A percentile compares a stretch with the other conserved stretches of the same genome.
Conservation (phyloP, 53 echinoderm and acorn worm species). For the Echinarachnius parma region DNA sequence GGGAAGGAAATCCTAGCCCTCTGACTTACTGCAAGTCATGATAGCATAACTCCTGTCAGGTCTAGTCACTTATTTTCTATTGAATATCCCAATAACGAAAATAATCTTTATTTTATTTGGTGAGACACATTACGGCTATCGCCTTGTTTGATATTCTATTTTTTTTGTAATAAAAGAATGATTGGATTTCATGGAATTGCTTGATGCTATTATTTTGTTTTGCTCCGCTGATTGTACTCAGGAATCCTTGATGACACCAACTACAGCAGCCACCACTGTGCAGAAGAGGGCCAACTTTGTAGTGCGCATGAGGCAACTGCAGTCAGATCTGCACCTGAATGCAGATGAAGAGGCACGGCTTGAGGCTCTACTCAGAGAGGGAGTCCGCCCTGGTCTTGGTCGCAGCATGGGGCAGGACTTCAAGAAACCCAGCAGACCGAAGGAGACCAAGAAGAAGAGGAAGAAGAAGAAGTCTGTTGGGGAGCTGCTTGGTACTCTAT, state of each 20-base stretch:
- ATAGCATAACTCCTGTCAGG: too few relatives aligned
- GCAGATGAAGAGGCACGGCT: slow-evolving; percentile 11
- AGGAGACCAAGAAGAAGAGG: slow-evolving; percentile 40
- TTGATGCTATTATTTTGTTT: too few relatives aligned
- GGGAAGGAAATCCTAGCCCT: too few relatives aligned
- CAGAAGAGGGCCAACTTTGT: slow-evolving; percentile 1
- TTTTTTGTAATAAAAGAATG: too few relatives aligned
- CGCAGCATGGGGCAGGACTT: slow-evolving; percentile 55
- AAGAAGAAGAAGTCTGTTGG: slow-evolving; percentile 72
- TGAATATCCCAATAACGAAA: too few relatives aligned
- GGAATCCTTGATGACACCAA: slow-evolving; percentile 16
- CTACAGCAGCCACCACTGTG: background rate
- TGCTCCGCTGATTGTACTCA: background rate
- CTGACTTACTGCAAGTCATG: too few relatives aligned
- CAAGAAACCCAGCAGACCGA: slow-evolving; percentile 39
- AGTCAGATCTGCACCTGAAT: slow-evolving; percentile 1
- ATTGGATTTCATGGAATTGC: too few relatives aligned
- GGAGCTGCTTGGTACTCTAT: slow-evolving; percentile 82
- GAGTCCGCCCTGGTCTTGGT: slow-evolving; percentile 44
- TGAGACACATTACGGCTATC: too few relatives aligned
- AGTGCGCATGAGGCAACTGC: slow-evolving; percentile 15
- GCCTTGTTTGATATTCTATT: too few relatives aligned
- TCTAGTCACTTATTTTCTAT: too few relatives aligned
- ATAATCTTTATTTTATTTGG: too few relatives aligned
- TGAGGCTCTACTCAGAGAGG: slow-evolving; percentile 34